Evolutionary conservation across 1,140 invertebrate species (phyloP).

Genomic region (Phymastichus coffea): DNA sequence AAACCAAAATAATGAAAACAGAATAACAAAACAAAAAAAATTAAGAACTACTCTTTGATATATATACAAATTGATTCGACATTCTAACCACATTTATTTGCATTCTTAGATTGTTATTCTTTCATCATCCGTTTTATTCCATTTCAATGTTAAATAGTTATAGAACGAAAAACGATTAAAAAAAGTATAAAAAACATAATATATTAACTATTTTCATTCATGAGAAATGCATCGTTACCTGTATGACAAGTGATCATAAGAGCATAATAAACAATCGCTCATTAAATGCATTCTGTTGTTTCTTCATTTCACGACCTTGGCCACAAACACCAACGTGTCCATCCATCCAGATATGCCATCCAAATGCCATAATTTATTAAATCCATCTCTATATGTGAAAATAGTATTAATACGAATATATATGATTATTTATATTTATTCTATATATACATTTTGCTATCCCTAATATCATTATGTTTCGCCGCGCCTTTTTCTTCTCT

Average conservation of each 20-base stretch:
- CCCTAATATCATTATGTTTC: conserved; percentile 5
- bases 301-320: conserved; percentile 58
- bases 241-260: conserved; percentile 60
- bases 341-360: conserved; percentile 38
- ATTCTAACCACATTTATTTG: conserved; percentile 55
- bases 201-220: conserved; percentile 61
- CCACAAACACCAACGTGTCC: conserved; percentile 48
- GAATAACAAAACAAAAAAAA: conserved; percentile 22
- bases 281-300: conserved; percentile 60
- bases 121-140: conserved; percentile 56
- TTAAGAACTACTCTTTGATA: conserved; percentile 29
- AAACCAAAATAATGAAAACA: background rate
- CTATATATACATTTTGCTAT: background rate
- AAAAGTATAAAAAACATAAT: conserved; percentile 48
- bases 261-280: conserved; percentile 61
- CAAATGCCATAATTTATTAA: conserved; percentile 19
- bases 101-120: conserved; percentile 57
- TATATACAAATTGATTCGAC: conserved; percentile 44
- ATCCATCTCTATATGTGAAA: conserved; percentile 19
- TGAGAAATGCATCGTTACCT: conserved; percentile 59
- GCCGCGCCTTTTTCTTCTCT: background rate
- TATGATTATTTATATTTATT: conserved; percentile 5
- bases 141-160: conserved; percentile 58
- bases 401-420: conserved; percentile 17
- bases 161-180: conserved; percentile 38